Evolutionary conservation across 2,888 invertebrate genomes (phyloP).

Genomic region (Stomorhina lunata): DNA sequence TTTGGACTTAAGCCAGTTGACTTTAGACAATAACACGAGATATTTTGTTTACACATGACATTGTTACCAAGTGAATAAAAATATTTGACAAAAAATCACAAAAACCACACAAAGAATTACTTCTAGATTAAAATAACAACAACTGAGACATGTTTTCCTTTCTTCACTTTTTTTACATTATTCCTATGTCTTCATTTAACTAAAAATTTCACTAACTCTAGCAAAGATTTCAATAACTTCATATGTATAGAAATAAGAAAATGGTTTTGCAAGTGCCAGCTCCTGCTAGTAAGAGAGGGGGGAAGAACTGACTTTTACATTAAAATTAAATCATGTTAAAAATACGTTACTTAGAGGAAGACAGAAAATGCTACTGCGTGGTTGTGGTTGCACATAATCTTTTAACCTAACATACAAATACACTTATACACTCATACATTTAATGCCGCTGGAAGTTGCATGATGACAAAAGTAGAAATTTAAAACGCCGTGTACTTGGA

Average conservation of each 20-base stretch:
- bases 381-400: constrained; percentile 39
- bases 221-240: background rate
- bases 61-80: constrained; percentile 51
- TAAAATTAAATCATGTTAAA: constrained; percentile 31
- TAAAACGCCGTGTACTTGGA: constrained; percentile 23
- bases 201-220: constrained; percentile 7
- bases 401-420: background rate
- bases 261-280: background rate
- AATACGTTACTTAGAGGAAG: constrained; percentile 13
- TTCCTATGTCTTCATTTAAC: constrained; percentile 12
- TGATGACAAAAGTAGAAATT: constrained; percentile 20
- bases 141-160: constrained; percentile 26
- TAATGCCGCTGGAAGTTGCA: background rate
- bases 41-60: constrained; percentile 53
- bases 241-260: constrained; percentile 8
- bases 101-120: constrained; percentile 13
- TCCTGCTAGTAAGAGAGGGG: too few species aligned
- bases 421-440: background rate
- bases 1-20: constrained; percentile 57
- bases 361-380: background rate
- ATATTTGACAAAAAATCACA: constrained; percentile 10
- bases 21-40: constrained; percentile 47
- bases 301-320: background rate
- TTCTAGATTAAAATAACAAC: constrained; percentile 19
- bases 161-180: background rate